These are phyloP conservation scores for Lacerta agilis DNA, from an alignment of 2,797 vertebrate species.

Conservation along the genomic window DNA sequence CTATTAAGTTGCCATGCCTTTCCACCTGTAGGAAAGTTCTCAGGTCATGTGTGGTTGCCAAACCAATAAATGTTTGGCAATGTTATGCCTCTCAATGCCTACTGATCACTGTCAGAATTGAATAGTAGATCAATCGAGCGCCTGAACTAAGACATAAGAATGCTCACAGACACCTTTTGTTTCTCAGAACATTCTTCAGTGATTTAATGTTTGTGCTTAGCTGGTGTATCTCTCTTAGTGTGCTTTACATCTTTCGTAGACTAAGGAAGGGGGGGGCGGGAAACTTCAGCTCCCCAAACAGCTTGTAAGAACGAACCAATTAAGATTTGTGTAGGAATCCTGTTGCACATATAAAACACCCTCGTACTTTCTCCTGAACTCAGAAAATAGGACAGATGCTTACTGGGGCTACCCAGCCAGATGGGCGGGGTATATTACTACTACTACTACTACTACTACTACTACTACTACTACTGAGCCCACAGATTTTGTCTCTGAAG, in stretches of 20 bases:
- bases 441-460: no score
- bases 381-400: not conserved
- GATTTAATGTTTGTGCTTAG: not conserved
- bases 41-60: not conserved
- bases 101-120: not conserved
- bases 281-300: accelerated
- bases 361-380: not conserved
- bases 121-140: not conserved
- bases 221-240: not conserved
- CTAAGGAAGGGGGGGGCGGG: not conserved
- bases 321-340: not conserved
- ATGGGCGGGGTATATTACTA: no score
- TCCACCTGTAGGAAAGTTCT: not conserved
- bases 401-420: not conserved
- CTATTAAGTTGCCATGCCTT: not conserved
- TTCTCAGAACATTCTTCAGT: accelerated
- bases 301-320: not conserved
- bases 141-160: not conserved
- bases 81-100: not conserved
- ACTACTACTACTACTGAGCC: no score
- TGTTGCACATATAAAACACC: not conserved
- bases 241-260: accelerated
- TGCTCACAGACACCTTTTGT: not conserved
- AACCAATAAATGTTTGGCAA: not conserved
- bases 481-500: not conserved